These are phyloP conservation scores for Kuschelorhynchus macadamiae DNA, from an alignment of 2,888 invertebrate genomes.

Conservation along the genomic window DNA sequence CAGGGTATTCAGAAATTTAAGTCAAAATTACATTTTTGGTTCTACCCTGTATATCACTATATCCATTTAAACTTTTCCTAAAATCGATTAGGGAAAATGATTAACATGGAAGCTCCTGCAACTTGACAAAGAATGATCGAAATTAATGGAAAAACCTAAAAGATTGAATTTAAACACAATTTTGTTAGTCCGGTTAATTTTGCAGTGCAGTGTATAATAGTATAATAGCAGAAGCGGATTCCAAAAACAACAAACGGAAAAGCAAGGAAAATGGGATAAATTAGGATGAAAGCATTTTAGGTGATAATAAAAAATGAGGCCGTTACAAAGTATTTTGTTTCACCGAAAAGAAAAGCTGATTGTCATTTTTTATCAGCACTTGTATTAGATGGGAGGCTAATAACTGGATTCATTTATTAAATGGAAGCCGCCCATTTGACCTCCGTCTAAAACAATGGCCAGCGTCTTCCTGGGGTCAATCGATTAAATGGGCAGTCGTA, in stretches of 20 bases:
- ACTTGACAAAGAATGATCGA: no score
- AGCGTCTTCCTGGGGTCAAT: neutral
- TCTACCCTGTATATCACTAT: no score
- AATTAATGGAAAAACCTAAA: no score
- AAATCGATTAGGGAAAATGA: no score
- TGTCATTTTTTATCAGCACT: slow-evolving; percentile 16
- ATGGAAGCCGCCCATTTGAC: neutral
- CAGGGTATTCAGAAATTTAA: no score
- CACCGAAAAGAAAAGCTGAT: slow-evolving; percentile 10
- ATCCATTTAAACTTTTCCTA: no score
- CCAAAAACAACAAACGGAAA: slow-evolving; percentile 25
- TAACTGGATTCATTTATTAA: neutral
- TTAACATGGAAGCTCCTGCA: no score
- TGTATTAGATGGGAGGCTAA: neutral
- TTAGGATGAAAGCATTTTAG: slow-evolving; percentile 17
- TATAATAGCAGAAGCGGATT: slow-evolving; percentile 20
- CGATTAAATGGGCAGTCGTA: neutral
- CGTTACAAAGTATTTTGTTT: slow-evolving; percentile 11
- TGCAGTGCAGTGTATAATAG: slow-evolving; percentile 13
- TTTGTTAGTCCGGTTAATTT: no score
- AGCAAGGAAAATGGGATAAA: neutral
- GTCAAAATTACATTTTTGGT: no score
- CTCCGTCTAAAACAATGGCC: neutral
- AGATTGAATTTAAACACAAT: no score
- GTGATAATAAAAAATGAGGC: slow-evolving; percentile 11